These are phyloP conservation scores for Arenaria interpres DNA, from an alignment of 2,113 vertebrate genomes.

Conservation along the genomic window DNA sequence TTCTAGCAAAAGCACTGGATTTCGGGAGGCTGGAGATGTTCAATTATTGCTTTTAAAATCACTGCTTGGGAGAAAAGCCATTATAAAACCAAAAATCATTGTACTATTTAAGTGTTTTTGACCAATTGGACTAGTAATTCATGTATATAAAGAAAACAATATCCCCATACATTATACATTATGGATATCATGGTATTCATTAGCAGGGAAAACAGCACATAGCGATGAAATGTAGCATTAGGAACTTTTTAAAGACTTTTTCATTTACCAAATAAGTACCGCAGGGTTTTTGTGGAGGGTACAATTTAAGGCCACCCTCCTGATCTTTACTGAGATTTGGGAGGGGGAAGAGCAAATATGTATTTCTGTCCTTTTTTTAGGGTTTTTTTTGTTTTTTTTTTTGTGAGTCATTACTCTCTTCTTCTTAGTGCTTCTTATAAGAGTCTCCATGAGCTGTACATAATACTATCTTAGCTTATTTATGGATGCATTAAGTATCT, in stretches of 20 bases:
- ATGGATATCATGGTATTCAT: background rate
- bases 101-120: background rate
- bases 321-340: background rate
- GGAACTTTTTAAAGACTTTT: background rate
- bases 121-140: background rate
- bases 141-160: background rate
- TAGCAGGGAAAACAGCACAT: background rate
- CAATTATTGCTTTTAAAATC: background rate
- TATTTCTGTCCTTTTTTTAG: background rate
- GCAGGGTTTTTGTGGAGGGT: background rate
- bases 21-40: background rate
- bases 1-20: background rate
- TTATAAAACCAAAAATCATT: background rate
- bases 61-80: background rate
- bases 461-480: constrained; percentile 41
- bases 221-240: background rate
- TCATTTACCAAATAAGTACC: background rate
- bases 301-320: background rate
- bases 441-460: background rate
- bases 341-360: background rate
- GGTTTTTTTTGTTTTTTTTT: background rate
- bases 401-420: background rate
- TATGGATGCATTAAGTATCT: constrained; percentile 52
- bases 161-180: background rate
- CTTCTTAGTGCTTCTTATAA: background rate